Percentiles rank a stretch among this genome's conserved stretches.
phyloP scores from a whole-genome alignment of 2,888 invertebrate genomes.

The Chymomyza fuscimana region DNA sequence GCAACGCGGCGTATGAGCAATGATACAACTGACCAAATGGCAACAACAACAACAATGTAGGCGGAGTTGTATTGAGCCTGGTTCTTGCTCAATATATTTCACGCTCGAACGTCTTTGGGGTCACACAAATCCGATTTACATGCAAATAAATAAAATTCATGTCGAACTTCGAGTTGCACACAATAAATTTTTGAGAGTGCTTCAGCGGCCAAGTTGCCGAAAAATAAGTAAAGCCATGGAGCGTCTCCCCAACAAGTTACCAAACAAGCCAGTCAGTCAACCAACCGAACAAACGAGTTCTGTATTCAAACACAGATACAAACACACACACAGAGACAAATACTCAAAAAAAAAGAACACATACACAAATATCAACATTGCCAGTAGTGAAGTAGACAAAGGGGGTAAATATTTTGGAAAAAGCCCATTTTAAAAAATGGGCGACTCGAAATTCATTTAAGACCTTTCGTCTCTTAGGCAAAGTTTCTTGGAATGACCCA shows the following conservation, averaged over 20 bases:
- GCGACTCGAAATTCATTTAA: too few relatives aligned
- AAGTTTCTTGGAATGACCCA: too few relatives aligned
- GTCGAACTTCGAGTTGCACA: slow-evolving; percentile 68
- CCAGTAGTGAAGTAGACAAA: too few relatives aligned
- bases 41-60: not conserved
- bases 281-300: not conserved
- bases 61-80: not conserved
- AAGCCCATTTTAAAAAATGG: too few relatives aligned
- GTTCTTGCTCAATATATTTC: slow-evolving; percentile 59
- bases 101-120: slow-evolving; percentile 70
- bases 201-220: slow-evolving; percentile 41
- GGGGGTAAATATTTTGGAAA: too few relatives aligned
- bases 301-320: not conserved
- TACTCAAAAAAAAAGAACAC: not conserved
- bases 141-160: slow-evolving; percentile 78
- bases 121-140: slow-evolving; percentile 76
- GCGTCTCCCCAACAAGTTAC: not conserved
- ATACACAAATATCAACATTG: not conserved
- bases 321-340: not conserved
- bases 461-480: too few relatives aligned
- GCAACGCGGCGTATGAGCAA: slow-evolving; percentile 24
- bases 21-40: not conserved
- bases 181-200: slow-evolving; percentile 75
- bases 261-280: not conserved
- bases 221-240: slow-evolving; percentile 11